These are phyloP conservation scores for Corythaixoides concolor DNA, from an alignment of 2,113 vertebrate species.

Conservation along the genomic window DNA sequence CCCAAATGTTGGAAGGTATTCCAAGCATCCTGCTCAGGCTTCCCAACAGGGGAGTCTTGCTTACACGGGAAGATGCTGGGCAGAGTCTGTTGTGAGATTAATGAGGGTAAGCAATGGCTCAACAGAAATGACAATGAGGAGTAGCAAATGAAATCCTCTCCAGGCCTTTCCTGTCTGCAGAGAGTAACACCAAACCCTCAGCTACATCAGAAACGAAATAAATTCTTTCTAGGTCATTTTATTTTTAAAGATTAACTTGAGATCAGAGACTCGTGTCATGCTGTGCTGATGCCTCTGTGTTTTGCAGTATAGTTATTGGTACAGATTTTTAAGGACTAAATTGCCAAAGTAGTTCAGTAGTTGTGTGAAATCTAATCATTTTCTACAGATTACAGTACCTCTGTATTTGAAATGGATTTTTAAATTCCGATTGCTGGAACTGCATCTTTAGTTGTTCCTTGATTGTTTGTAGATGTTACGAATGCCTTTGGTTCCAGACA, in stretches of 20 bases:
- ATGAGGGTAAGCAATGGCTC: neutral
- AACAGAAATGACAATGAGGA: neutral
- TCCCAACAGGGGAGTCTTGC: neutral
- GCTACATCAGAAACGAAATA: slow-evolving; percentile 16
- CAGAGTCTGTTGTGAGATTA: slow-evolving; percentile 35
- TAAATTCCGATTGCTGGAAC: slow-evolving; percentile 16
- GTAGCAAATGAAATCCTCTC: slow-evolving; percentile 15
- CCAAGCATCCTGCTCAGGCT: neutral
- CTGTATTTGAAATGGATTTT: slow-evolving; percentile 64
- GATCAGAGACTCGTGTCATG: slow-evolving; percentile 30
- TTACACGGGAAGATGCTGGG: neutral
- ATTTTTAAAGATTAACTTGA: slow-evolving; percentile 52
- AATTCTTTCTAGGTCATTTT: slow-evolving; percentile 57
- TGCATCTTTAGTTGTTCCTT: slow-evolving; percentile 6
- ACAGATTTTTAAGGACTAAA: slow-evolving; percentile 55
- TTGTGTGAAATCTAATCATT: slow-evolving; percentile 64
- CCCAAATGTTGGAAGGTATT: neutral
- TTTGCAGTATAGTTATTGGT: slow-evolving; percentile 44
- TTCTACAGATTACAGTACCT: slow-evolving; percentile 49
- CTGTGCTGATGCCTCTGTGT: slow-evolving; percentile 42
- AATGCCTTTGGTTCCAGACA: slow-evolving; percentile 26
- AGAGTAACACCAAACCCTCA: slow-evolving; percentile 20
- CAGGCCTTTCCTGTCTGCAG: neutral
- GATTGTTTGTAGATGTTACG: slow-evolving; percentile 36
- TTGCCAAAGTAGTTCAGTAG: slow-evolving; percentile 50